A percentile compares a stretch with the other conserved stretches of the same genome.
These are phyloP conservation scores for Talpa occidentalis DNA, from an alignment of 2,113 vertebrate species.

Conservation along the genomic window DNA sequence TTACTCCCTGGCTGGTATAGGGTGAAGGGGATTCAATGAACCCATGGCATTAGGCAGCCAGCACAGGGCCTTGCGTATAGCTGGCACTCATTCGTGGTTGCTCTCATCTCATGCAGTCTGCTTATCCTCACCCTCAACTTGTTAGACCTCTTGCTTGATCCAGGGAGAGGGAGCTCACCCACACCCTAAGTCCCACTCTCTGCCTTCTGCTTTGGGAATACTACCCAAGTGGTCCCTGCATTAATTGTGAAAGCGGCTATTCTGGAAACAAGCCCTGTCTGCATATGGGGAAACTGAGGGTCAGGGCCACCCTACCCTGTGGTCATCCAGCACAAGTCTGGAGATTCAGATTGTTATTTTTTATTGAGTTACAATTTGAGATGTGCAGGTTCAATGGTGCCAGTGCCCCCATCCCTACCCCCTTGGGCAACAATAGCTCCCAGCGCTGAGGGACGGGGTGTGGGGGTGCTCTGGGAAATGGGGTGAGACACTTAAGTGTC, in stretches of 20 bases:
- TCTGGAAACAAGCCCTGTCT: background rate
- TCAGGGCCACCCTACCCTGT: background rate
- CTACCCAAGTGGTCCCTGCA: background rate
- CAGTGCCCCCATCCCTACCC: background rate
- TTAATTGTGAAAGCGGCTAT: too few species aligned
- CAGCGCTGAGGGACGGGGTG: background rate
- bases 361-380: slow-evolving; percentile 75
- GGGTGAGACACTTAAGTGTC: background rate
- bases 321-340: background rate
- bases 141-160: background rate
- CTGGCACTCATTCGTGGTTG: background rate
- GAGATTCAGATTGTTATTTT: slow-evolving; percentile 70
- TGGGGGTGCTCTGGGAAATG: background rate
- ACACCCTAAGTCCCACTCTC: too few species aligned
- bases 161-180: background rate
- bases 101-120: background rate
- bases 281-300: background rate
- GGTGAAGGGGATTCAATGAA: background rate
- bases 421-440: slow-evolving; percentile 6
- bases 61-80: background rate
- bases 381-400: slow-evolving; percentile 40
- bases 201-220: background rate
- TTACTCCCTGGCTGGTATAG: background rate
- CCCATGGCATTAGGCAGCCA: background rate
- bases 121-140: background rate